Conservation (phyloP, 1,140 invertebrate species). For the Ptiloglossa arizonensis region DNA sequence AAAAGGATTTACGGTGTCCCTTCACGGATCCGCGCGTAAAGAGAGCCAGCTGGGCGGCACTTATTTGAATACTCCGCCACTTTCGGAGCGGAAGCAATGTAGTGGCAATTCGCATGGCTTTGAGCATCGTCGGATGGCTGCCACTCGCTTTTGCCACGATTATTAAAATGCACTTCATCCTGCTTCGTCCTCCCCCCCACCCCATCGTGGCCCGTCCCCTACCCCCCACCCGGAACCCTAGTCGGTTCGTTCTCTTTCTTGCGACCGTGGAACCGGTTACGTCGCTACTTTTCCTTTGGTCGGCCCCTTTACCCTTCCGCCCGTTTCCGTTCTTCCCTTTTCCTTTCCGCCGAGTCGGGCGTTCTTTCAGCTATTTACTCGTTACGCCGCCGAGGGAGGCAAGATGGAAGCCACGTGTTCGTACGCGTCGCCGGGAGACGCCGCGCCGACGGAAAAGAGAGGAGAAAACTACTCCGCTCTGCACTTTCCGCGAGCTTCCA, state of each 20-base stretch:
- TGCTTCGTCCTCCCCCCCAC: no score
- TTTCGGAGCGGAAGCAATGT: constrained; percentile 55
- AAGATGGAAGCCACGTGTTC: constrained; percentile 5
- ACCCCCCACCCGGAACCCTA: no score
- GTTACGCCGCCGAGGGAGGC: constrained; percentile 44
- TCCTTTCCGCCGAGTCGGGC: constrained; percentile 16
- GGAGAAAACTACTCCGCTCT: constrained; percentile 40
- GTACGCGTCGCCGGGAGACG: not conserved
- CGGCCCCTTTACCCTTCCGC: constrained; percentile 55
- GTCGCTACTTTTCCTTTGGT: constrained; percentile 48
- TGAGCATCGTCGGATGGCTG: constrained; percentile 48
- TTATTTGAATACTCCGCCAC: constrained; percentile 63
- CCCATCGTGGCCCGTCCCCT: no score
- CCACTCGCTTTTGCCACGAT: constrained; percentile 61
- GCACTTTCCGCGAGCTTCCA: constrained; percentile 21
- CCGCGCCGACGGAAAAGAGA: not conserved
- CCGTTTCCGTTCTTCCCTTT: constrained; percentile 39
- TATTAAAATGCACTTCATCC: constrained; percentile 68
- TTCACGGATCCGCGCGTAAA: constrained; percentile 17
- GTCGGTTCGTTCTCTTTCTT: not conserved
- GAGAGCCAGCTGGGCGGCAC: constrained; percentile 48
- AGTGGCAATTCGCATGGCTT: constrained; percentile 66
- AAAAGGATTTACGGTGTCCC: not conserved
- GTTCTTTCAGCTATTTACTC: constrained; percentile 67
- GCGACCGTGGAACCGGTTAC: constrained; percentile 19